Evolutionary conservation across 1,140 invertebrate genomes (phyloP).

Genomic region (Nephila pilipes): DNA sequence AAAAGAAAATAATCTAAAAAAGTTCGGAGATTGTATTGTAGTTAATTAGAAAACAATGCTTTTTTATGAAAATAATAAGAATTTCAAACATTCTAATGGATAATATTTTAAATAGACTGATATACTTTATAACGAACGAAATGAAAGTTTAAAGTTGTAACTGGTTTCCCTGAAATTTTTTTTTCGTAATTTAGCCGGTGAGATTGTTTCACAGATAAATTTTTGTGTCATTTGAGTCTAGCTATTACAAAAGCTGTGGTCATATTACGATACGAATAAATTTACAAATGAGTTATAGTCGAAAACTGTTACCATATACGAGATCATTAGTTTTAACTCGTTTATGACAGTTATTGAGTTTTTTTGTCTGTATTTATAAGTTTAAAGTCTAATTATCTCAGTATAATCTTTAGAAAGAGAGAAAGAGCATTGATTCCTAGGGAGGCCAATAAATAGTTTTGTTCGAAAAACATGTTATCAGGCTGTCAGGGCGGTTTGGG

Average conservation of each 20-base stretch:
- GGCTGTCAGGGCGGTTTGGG: background rate
- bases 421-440: slow-evolving; percentile 11
- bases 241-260: background rate
- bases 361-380: background rate
- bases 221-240: background rate
- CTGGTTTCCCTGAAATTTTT: background rate
- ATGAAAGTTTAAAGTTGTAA: too few relatives aligned
- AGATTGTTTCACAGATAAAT: background rate
- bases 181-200: background rate
- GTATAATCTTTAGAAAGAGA: background rate
- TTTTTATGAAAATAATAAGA: too few relatives aligned
- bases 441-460: slow-evolving; percentile 14
- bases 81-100: too few relatives aligned
- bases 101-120: too few relatives aligned
- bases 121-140: too few relatives aligned
- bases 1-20: too few relatives aligned
- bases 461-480: slow-evolving; percentile 37
- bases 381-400: slow-evolving; percentile 3
- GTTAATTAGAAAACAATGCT: too few relatives aligned
- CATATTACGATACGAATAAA: background rate
- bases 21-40: too few relatives aligned
- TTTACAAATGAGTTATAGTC: background rate
- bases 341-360: slow-evolving; percentile 34
- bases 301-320: background rate
- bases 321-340: slow-evolving; percentile 31